These are phyloP conservation scores for Drosophila subpulchrella DNA, from an alignment of 1,140 invertebrate genomes.

Conservation along the genomic window DNA sequence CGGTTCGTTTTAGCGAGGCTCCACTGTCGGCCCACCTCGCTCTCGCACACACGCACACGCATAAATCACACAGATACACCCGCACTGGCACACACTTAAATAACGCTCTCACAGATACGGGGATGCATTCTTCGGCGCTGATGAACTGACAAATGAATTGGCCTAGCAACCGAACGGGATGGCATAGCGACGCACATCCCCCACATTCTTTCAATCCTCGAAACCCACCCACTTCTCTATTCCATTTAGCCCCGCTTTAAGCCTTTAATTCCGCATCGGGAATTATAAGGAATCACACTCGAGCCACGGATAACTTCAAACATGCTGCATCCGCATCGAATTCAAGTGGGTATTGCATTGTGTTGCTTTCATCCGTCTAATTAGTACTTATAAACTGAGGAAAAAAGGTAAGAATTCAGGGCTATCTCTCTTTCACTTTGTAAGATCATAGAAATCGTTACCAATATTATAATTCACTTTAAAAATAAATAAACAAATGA, in stretches of 20 bases:
- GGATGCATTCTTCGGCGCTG: conserved; percentile 42
- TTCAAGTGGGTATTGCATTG: not conserved
- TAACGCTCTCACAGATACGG: not conserved
- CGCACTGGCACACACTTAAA: not conserved
- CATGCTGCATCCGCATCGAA: conserved; percentile 4
- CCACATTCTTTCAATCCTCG: not conserved
- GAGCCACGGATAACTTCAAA: conserved; percentile 14
- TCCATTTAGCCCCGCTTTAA: conserved; percentile 1
- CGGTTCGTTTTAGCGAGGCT: not conserved
- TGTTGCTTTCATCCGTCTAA: conserved; percentile 2
- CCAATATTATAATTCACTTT: too few relatives aligned
- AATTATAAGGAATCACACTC: conserved; percentile 10
- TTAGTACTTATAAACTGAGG: not conserved
- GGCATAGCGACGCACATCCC: conserved; percentile 1
- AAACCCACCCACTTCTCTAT: not conserved
- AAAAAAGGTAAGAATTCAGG: not conserved
- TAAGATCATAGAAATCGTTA: too few relatives aligned
- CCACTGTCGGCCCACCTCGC: conserved; percentile 6
- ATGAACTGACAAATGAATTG: conserved; percentile 54
- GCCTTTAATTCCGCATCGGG: conserved; percentile 23
- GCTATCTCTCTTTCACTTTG: not conserved
- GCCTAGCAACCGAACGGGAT: conserved; percentile 28
- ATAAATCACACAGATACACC: conserved; percentile 15
- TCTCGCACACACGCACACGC: conserved; percentile 7
- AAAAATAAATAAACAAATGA: too few relatives aligned